Conservation (phyloP, 2,113 vertebrate genomes). For the Theropithecus gelada region DNA sequence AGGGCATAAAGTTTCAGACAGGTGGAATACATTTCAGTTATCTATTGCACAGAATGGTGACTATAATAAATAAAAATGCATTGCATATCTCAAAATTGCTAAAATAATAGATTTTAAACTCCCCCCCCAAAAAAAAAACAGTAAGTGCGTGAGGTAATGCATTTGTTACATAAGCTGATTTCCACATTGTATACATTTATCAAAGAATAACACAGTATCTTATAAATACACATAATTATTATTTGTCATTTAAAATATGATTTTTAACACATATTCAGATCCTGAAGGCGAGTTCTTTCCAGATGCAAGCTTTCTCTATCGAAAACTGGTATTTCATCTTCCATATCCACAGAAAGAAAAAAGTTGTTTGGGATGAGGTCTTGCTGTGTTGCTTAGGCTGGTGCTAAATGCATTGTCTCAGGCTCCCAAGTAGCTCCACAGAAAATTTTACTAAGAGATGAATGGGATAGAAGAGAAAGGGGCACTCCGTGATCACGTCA, state of each 20-base stretch:
- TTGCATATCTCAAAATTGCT: not conserved
- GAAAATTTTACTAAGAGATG: not conserved
- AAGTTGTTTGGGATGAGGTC: not conserved
- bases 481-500: not conserved
- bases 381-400: not conserved
- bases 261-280: not conserved
- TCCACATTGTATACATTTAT: not conserved
- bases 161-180: not conserved
- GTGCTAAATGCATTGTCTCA: not conserved
- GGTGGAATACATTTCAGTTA: not conserved
- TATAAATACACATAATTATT: not conserved
- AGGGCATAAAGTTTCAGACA: not conserved
- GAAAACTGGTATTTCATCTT: not conserved
- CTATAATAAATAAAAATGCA: not conserved
- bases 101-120: not conserved
- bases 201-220: not conserved
- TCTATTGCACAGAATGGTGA: not conserved
- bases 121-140: not conserved
- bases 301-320: not conserved
- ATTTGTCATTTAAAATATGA: not conserved
- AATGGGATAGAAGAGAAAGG: not conserved
- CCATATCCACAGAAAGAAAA: not conserved
- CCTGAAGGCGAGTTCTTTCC: not conserved
- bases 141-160: not conserved
- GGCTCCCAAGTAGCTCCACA: not conserved